Evolutionary conservation across 64 coral and sea anemone species (phyloP).

Genomic region (Exaiptasia diaphana): DNA sequence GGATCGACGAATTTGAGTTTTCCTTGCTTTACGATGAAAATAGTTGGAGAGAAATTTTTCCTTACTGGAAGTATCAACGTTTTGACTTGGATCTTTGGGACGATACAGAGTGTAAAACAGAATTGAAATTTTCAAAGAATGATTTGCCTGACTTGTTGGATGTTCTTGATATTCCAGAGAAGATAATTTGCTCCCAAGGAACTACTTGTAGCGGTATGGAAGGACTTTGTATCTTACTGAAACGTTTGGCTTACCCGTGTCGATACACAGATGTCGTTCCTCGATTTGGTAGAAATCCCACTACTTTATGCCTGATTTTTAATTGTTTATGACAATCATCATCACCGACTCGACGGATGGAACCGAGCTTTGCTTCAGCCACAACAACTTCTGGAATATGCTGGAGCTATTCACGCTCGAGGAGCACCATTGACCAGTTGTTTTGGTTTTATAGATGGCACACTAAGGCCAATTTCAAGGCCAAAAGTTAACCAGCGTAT

Average conservation of each 20-base stretch:
- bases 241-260: constrained; percentile 16
- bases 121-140: too few relatives aligned
- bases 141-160: too few relatives aligned
- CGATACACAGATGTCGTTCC: constrained; percentile 25
- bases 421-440: constrained; percentile 8
- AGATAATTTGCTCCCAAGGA: too few relatives aligned
- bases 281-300: constrained; percentile 7
- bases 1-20: too few relatives aligned
- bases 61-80: too few relatives aligned
- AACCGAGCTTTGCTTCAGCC: constrained; percentile 8
- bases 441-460: constrained; percentile 1
- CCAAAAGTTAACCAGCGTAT: neutral
- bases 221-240: constrained; percentile 24
- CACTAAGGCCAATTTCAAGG: neutral
- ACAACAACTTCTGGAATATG: constrained; percentile 9
- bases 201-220: too few relatives aligned
- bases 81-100: too few relatives aligned
- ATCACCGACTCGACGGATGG: constrained; percentile 19
- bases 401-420: constrained; percentile 18
- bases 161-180: too few relatives aligned
- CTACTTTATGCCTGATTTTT: constrained; percentile 24
- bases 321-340: constrained; percentile 4
- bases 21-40: too few relatives aligned
- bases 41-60: too few relatives aligned
- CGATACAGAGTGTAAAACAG: too few relatives aligned